Base-by-base conservation (phyloP, 2,888 invertebrate genomes). In the Icerya purchasi region DNA sequence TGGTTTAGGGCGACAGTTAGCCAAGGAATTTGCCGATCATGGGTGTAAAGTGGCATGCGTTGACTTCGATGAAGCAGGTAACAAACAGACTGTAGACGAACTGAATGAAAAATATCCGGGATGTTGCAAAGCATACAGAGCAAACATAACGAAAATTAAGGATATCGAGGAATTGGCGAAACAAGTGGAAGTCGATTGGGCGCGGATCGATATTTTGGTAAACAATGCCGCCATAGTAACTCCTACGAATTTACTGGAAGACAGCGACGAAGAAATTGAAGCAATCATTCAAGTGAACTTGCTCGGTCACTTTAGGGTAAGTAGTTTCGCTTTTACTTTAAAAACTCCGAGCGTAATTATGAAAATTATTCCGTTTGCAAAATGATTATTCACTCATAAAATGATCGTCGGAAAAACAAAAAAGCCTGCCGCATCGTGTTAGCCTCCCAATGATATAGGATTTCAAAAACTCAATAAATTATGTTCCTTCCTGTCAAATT, bases 211-310 rank as follows among this genome's bases (percentile, higher is more conserved):
- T 36, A 49, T 65, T 3, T 51, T 66, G 8, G 56, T 66, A 50
- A 66, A 66, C 62, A 66, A 66, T 53, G 66, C 66, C 3, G 64
- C 59, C 10, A 55, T 66, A 2, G 59, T 66, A 1, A 58, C 56
- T 2, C 58, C 63, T 19, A 14, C 59, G 3, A 57, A 62, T 18
- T 22, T 63, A 3, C 60, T 58, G 14, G 54, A 58, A 1, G 56
- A 62, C 23, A 56, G 59, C 24, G 64, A 63, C 51, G 57, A 57
- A 1, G 60, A 61, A 3, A 25, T 64, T 19, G 50, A 61, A n/a
- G 61, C 60, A n/a, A 54, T 64, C 14, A 54, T 65, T 59, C 62
- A 62, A 22, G 62, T 65, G 50, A 66, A 66, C 57, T 50, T 65
- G 50, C 57, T 64, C 2, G 63, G 64, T 49, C 61, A 65, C 23